These are phyloP conservation scores for Melanotaenia nigrans DNA, from an alignment of 2,797 vertebrate species.

Conservation along the genomic window DNA sequence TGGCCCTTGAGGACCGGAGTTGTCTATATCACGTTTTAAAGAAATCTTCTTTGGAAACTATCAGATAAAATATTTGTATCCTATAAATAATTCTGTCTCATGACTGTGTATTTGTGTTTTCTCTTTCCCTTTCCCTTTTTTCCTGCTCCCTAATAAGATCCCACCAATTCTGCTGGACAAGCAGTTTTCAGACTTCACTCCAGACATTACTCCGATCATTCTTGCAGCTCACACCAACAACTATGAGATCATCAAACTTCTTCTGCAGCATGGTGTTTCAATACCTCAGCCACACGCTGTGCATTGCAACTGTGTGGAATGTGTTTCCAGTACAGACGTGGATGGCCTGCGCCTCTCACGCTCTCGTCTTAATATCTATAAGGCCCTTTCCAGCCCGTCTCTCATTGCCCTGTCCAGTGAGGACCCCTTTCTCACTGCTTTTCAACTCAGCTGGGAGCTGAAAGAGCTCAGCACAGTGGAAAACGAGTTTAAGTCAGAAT, in stretches of 20 bases:
- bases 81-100: background rate
- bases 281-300: conserved; percentile 94
- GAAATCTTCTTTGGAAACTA: conserved; percentile 1
- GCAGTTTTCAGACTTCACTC: conserved; percentile 97
- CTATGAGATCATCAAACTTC: conserved; percentile 96
- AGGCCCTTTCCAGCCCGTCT: conserved; percentile 92
- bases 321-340: conserved; percentile 90
- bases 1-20: too few species aligned
- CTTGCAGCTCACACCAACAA: conserved; percentile 98
- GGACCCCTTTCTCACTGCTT: conserved; percentile 97
- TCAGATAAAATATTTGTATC: background rate
- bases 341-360: conserved; percentile 95
- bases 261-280: conserved; percentile 94
- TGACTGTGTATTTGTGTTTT: conserved; percentile 10
- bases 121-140: conserved; percentile 3
- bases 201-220: conserved; percentile 97
- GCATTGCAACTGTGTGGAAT: conserved; percentile 94
- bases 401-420: conserved; percentile 95
- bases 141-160: conserved; percentile 80
- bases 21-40: conserved; percentile 9
- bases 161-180: conserved; percentile 92
- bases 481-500: conserved; percentile 97
- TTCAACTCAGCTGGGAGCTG: conserved; percentile 97
- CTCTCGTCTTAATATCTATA: conserved; percentile 96
- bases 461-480: conserved; percentile 94